These are phyloP conservation scores for Beaufortia kweichowensis DNA, from an alignment of 2,113 vertebrate genomes.

Conservation along the genomic window DNA sequence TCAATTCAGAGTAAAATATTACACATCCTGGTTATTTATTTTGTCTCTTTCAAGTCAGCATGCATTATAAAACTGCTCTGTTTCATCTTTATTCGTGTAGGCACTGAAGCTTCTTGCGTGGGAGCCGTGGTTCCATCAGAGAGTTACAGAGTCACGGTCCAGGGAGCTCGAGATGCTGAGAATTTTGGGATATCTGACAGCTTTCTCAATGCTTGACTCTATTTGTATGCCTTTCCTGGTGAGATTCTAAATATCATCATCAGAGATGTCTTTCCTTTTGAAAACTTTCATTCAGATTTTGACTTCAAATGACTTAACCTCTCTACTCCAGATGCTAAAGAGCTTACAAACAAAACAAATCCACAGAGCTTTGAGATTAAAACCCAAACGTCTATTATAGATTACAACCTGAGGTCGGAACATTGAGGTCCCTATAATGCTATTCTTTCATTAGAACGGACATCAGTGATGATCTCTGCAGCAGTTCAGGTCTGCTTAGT, in stretches of 20 bases:
- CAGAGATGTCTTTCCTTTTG: too few relatives aligned
- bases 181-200: constrained; percentile 64
- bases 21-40: too few relatives aligned
- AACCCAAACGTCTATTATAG: constrained; percentile 9
- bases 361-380: constrained; percentile 36
- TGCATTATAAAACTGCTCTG: too few relatives aligned
- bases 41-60: too few relatives aligned
- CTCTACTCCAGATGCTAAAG: constrained; percentile 29
- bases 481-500: too few relatives aligned
- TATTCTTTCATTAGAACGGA: background rate
- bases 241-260: constrained; percentile 7
- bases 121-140: constrained; percentile 69
- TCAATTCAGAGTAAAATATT: too few relatives aligned
- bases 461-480: background rate
- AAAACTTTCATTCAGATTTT: constrained; percentile 11
- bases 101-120: constrained; percentile 71
- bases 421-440: background rate
- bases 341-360: constrained; percentile 16
- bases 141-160: constrained; percentile 66
- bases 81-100: constrained; percentile 49
- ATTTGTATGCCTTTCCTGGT: constrained; percentile 72
- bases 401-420: constrained; percentile 25
- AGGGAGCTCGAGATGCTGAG: constrained; percentile 66
- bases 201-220: constrained; percentile 70
- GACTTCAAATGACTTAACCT: constrained; percentile 11